Evolutionary conservation across 2,888 invertebrate species (phyloP).

Genomic region (Rhabditoides inermis): DNA sequence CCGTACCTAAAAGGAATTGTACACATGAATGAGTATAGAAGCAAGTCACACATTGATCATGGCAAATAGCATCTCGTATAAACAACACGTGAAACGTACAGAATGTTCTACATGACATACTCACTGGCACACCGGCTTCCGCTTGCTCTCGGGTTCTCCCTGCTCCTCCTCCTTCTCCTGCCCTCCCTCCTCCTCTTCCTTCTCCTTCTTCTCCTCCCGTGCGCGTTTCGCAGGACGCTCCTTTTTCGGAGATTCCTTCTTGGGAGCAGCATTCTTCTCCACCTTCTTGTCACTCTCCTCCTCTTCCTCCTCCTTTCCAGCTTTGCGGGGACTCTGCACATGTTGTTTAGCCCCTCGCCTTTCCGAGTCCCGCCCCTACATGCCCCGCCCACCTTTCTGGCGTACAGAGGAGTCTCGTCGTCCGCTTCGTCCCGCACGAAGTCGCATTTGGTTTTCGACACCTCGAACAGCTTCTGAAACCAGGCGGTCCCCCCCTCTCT

Average conservation of each 20-base stretch:
- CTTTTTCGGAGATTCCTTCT: not conserved
- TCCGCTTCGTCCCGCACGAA: slow-evolving; percentile 32
- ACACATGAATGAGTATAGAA: not conserved
- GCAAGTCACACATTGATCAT: not conserved
- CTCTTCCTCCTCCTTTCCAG: slow-evolving; percentile 2
- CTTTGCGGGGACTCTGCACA: not conserved
- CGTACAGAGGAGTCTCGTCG: slow-evolving; percentile 24
- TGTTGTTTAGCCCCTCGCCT: not conserved
- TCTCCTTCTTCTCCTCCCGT: not conserved
- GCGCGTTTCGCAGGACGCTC: not conserved
- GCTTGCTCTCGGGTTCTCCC: not conserved
- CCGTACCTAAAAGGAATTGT: too few species aligned
- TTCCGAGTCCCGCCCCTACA: not conserved
- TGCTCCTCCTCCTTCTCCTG: slow-evolving; percentile 11
- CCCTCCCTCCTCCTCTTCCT: slow-evolving; percentile 8
- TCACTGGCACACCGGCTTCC: slow-evolving; percentile 12
- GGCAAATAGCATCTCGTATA: not conserved
- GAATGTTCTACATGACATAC: not conserved
- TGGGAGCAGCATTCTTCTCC: not conserved
- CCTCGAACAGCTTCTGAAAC: slow-evolving; percentile 50
- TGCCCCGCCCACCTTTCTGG: too few species aligned
- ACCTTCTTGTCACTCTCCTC: slow-evolving; percentile 7
- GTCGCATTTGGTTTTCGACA: slow-evolving; percentile 53
- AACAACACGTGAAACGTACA: not conserved
- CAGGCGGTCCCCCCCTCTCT: not conserved